phyloP scores from a whole-genome alignment of 2,888 invertebrate genomes.

The Dolichopus griseipennis region DNA sequence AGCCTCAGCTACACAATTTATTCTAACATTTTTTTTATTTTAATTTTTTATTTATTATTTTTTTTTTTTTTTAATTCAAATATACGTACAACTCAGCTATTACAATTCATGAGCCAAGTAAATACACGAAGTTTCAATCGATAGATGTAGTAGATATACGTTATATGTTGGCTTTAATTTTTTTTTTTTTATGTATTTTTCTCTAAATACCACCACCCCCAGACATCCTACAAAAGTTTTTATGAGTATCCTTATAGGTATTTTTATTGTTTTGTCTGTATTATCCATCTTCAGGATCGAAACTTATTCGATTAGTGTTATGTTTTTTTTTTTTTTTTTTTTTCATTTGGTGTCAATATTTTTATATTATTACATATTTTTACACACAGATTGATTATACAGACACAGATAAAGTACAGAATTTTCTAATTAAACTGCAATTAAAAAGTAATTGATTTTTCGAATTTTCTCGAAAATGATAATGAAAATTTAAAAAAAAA shows the following conservation, averaged over 20 bases:
- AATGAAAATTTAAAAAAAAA: background rate
- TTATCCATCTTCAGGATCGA: background rate
- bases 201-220: no score
- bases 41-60: background rate
- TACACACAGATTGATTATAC: conserved; percentile 1
- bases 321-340: no score
- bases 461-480: background rate
- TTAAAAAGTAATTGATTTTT: conserved; percentile 2
- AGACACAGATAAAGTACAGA: conserved; percentile 6
- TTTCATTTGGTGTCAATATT: no score
- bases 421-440: conserved; percentile 1
- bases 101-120: background rate
- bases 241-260: background rate
- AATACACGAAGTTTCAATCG: background rate
- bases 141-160: no score
- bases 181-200: background rate
- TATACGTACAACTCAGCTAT: background rate
- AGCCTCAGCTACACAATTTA: background rate
- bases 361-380: background rate
- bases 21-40: background rate
- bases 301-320: background rate
- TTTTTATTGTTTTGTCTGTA: background rate
- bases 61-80: background rate
- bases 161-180: no score
- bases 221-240: background rate